Evolutionary conservation across 2,888 invertebrate genomes (phyloP).

Genomic region (Lymantria dispar): DNA sequence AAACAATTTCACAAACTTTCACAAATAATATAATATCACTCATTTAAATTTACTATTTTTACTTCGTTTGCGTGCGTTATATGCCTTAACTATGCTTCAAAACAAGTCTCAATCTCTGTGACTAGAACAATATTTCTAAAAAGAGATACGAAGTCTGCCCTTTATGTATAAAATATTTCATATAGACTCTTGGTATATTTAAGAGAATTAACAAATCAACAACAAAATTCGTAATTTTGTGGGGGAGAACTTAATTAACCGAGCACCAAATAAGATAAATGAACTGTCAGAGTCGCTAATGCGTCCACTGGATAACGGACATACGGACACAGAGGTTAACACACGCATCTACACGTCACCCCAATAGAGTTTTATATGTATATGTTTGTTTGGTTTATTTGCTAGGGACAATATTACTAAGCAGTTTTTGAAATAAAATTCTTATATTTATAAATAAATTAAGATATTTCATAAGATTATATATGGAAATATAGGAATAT

Average conservation of each 20-base stretch:
- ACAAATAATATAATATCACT: background rate
- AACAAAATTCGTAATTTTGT: slow-evolving; percentile 64
- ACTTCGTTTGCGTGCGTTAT: no score
- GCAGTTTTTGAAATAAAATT: background rate
- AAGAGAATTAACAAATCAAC: slow-evolving; percentile 63
- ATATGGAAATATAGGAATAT: no score
- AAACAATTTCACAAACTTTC: background rate
- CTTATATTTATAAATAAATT: background rate
- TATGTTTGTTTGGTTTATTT: no score
- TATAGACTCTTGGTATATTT: slow-evolving; percentile 29
- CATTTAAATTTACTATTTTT: no score
- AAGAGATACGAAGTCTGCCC: background rate
- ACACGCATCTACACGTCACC: slow-evolving; percentile 1
- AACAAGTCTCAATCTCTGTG: background rate
- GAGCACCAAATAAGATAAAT: slow-evolving; percentile 75
- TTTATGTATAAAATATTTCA: slow-evolving; percentile 13
- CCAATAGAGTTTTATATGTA: no score
- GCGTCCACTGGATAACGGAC: slow-evolving; percentile 49
- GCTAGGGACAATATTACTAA: background rate
- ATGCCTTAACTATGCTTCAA: background rate
- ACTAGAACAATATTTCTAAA: background rate
- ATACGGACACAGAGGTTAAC: slow-evolving; percentile 24
- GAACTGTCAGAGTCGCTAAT: slow-evolving; percentile 72
- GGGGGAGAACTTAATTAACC: slow-evolving; percentile 69
- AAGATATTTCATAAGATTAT: background rate